Evolutionary conservation across 2,888 invertebrate genomes (phyloP).

Genomic region (Cephonodes hylas): DNA sequence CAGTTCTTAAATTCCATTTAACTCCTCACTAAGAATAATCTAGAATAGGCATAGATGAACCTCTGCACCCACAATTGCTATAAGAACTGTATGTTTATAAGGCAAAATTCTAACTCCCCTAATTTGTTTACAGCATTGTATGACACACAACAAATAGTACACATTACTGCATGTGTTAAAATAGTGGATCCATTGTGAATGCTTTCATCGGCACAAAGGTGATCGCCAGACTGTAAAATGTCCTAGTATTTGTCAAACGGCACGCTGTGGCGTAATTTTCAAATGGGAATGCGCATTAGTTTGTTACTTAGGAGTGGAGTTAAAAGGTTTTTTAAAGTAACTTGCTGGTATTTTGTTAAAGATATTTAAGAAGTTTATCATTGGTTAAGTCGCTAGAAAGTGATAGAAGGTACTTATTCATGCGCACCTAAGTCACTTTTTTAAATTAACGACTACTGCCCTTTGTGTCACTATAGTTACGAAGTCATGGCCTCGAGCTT

Average conservation of each 20-base stretch:
- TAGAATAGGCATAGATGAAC: no score
- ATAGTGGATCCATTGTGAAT: conserved; percentile 45
- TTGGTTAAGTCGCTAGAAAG: no score
- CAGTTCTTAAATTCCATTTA: no score
- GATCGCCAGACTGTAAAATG: conserved; percentile 77
- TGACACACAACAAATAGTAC: conserved; percentile 39
- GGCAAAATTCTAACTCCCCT: no score
- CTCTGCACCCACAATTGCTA: no score
- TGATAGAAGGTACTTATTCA: no score
- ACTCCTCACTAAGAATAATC: no score
- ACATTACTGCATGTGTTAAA: conserved; percentile 40
- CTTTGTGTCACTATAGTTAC: no score
- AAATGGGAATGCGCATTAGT: conserved; percentile 38
- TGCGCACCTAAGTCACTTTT: no score
- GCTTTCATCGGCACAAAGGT: conserved; percentile 50
- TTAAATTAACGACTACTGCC: no score
- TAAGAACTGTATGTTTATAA: no score
- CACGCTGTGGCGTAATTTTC: conserved; percentile 36
- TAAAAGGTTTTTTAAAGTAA: neutral
- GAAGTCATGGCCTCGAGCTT: no score
- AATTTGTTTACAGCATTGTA: neutral
- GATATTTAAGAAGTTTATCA: neutral
- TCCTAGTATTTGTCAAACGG: conserved; percentile 57
- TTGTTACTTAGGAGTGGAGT: conserved; percentile 15
- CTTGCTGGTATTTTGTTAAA: neutral